phyloP scores from a whole-genome alignment of 2,797 vertebrate species.

The Nyctalus aviator region DNA sequence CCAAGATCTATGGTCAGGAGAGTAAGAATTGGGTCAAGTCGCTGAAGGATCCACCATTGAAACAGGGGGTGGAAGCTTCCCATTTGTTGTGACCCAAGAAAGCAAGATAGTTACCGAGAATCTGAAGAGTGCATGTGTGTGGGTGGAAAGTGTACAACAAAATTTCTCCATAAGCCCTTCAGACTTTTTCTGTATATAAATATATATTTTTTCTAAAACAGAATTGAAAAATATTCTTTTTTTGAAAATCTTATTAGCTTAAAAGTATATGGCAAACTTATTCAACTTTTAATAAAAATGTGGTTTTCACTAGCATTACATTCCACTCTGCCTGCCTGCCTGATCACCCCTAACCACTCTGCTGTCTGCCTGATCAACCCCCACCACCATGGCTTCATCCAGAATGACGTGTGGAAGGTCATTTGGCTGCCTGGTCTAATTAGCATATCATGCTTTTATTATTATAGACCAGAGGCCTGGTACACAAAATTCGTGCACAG shows the following conservation, averaged over 20 bases:
- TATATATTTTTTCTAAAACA: background rate
- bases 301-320: background rate
- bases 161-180: background rate
- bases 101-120: background rate
- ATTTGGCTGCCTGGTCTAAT: too few relatives aligned
- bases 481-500: too few relatives aligned
- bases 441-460: too few relatives aligned
- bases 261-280: background rate
- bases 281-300: constrained; percentile 9
- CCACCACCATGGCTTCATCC: too few relatives aligned
- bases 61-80: background rate
- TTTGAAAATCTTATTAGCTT: background rate
- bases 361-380: too few relatives aligned
- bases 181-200: background rate
- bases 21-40: background rate
- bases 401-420: too few relatives aligned
- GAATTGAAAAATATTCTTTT: constrained; percentile 9
- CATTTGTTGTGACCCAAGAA: background rate
- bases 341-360: too few relatives aligned
- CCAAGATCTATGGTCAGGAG: background rate
- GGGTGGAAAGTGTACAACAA: background rate
- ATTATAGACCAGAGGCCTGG: too few relatives aligned
- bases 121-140: background rate
- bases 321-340: background rate
- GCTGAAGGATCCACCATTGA: background rate